These are phyloP conservation scores for Cataglyphis cursor DNA, from an alignment of 2,888 invertebrate genomes.

Conservation along the genomic window DNA sequence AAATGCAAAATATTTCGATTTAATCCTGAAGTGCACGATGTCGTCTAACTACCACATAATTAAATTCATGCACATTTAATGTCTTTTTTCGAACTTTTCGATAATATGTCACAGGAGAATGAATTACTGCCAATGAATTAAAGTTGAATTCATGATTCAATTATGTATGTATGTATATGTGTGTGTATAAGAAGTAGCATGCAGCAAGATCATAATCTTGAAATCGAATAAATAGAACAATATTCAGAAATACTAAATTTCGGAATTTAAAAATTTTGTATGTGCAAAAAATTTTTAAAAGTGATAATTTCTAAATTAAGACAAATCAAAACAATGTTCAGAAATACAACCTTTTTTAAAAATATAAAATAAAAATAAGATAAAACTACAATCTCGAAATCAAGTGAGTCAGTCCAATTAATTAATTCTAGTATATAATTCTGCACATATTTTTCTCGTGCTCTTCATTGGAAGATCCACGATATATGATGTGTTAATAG, in stretches of 20 bases:
- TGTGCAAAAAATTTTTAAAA: background rate
- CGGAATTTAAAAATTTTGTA: background rate
- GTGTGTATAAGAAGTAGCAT: background rate
- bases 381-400: background rate
- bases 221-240: background rate
- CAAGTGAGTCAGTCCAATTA: background rate
- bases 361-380: background rate
- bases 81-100: background rate
- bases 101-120: background rate
- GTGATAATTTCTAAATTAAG: background rate
- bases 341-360: background rate
- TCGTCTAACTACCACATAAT: slow-evolving; percentile 11
- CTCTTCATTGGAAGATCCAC: background rate
- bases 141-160: background rate
- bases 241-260: background rate
- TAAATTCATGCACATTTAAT: slow-evolving; percentile 1
- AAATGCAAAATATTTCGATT: slow-evolving; percentile 10
- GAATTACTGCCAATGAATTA: slow-evolving; percentile 14
- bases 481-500: slow-evolving; percentile 8
- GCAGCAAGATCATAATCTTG: background rate
- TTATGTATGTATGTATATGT: background rate
- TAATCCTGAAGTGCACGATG: slow-evolving; percentile 3
- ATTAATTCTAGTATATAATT: background rate
- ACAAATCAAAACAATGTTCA: background rate
- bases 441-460: background rate